phyloP scores from a whole-genome alignment of 2,888 invertebrate species.

The Strigamia maritima region DNA sequence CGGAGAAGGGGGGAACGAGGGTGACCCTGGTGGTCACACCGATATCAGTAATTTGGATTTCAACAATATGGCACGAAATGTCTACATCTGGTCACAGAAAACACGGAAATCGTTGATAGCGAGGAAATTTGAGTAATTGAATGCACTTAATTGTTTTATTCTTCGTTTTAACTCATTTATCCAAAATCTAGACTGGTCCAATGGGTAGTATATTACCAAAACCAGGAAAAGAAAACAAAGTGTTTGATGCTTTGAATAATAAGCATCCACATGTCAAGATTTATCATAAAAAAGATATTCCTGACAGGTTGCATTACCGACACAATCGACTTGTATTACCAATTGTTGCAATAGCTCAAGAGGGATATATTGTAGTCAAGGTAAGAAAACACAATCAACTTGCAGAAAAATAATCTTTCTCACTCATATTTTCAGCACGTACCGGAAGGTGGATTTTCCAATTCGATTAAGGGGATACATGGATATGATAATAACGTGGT shows the following conservation, averaged over 20 bases:
- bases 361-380: constrained; percentile 54
- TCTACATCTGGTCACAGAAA: too few species aligned
- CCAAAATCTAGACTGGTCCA: too few species aligned
- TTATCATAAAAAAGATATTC: constrained; percentile 61
- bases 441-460: neutral
- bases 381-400: too few species aligned
- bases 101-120: too few species aligned
- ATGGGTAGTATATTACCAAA: neutral
- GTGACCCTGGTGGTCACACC: too few species aligned
- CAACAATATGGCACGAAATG: too few species aligned
- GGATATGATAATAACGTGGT: constrained; percentile 60
- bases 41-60: too few species aligned
- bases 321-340: constrained; percentile 62
- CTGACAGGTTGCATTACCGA: constrained; percentile 62
- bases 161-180: too few species aligned
- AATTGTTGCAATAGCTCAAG: constrained; percentile 62
- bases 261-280: constrained; percentile 49
- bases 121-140: too few species aligned
- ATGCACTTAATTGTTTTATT: too few species aligned
- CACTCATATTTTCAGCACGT: neutral
- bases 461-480: constrained; percentile 53
- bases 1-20: too few species aligned
- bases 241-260: constrained; percentile 36
- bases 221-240: constrained; percentile 35
- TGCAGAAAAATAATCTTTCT: neutral